Evolutionary conservation across 2,888 invertebrate species (phyloP).

Genomic region (Aphrophora alni): DNA sequence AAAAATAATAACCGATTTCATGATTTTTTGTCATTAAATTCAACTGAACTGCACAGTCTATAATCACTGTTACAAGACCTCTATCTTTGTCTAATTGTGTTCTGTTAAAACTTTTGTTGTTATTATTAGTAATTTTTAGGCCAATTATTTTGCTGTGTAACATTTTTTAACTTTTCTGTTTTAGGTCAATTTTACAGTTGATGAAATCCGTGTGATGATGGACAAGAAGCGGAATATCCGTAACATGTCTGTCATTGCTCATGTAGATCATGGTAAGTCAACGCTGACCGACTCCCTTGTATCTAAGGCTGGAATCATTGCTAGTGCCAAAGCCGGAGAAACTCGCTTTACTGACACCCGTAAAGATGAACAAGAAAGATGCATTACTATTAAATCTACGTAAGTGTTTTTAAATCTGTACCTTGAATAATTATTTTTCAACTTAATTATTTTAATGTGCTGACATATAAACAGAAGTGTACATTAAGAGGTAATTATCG

Average conservation of each 20-base stretch:
- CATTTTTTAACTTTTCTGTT: background rate
- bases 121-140: no score
- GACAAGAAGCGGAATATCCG: conserved; percentile 99
- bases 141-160: no score
- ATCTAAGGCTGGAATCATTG: conserved; percentile 99
- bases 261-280: conserved; percentile 99
- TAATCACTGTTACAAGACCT: conserved; percentile 34
- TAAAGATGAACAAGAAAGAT: conserved; percentile 99
- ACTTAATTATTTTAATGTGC: no score
- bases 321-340: conserved; percentile 98
- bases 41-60: background rate
- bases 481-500: no score
- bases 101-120: no score
- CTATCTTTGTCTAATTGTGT: conserved; percentile 30
- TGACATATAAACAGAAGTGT: no score
- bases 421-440: no score
- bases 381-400: conserved; percentile 99
- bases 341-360: conserved; percentile 99
- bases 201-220: conserved; percentile 99
- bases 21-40: no score
- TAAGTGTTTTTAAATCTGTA: no score
- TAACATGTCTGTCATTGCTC: conserved; percentile 99
- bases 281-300: conserved; percentile 99
- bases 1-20: no score
- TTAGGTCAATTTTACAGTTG: conserved; percentile 99